phyloP scores from a whole-genome alignment of 2,113 vertebrate species.

The Zosterops pallidus region DNA sequence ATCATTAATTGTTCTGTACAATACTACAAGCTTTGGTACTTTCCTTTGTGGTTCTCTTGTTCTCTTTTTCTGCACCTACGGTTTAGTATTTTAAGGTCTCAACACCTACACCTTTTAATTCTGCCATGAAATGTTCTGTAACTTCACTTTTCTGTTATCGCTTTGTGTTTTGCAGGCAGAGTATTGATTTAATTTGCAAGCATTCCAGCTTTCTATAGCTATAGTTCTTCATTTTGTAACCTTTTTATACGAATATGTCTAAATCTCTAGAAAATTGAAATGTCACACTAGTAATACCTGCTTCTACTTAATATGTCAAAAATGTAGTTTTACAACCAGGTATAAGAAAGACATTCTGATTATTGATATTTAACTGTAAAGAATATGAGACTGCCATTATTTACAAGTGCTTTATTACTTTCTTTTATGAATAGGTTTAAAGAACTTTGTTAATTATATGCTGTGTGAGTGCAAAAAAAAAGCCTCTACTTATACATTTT shows the following conservation, averaged over 20 bases:
- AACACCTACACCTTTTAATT: constrained; percentile 65
- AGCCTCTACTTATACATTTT: constrained; percentile 63
- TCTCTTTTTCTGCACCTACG: constrained; percentile 42
- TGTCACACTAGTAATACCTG: constrained; percentile 54
- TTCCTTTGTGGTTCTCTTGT: constrained; percentile 24
- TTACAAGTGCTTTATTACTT: constrained; percentile 76
- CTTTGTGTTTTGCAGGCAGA: constrained; percentile 61
- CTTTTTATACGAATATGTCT: constrained; percentile 65
- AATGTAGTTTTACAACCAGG: constrained; percentile 53
- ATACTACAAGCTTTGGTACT: neutral
- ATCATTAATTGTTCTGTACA: constrained; percentile 25
- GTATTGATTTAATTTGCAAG: constrained; percentile 65
- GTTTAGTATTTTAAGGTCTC: constrained; percentile 67
- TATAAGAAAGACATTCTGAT: constrained; percentile 65
- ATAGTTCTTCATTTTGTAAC: constrained; percentile 59
- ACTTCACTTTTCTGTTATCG: constrained; percentile 60
- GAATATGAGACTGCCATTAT: constrained; percentile 70
- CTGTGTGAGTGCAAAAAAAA: constrained; percentile 51
- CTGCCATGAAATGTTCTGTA: constrained; percentile 56
- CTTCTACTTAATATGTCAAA: constrained; percentile 69
- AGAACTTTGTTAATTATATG: constrained; percentile 77
- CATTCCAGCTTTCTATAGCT: constrained; percentile 45
- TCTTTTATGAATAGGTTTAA: constrained; percentile 70
- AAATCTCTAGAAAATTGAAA: constrained; percentile 67
- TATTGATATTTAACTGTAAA: constrained; percentile 72